phyloP scores from a whole-genome alignment of 1,140 invertebrate species.

The Neuroterus valhalla region DNA sequence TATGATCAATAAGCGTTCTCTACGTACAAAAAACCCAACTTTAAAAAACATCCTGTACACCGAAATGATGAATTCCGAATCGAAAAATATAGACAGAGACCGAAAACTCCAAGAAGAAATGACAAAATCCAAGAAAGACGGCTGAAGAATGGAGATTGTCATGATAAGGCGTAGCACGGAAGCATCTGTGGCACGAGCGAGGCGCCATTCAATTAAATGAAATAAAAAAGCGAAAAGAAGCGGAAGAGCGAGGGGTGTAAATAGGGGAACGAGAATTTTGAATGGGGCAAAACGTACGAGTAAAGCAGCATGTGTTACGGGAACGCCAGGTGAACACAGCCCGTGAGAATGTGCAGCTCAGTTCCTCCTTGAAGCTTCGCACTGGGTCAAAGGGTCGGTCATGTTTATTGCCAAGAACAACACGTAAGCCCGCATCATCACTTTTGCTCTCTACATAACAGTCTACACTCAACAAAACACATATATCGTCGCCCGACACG shows the following conservation, averaged over 20 bases:
- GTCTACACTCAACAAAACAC: background rate
- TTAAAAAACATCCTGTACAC: no score
- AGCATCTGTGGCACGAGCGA: conserved; percentile 29
- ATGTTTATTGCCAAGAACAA: conserved; percentile 19
- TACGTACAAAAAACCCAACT: no score
- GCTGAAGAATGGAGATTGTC: conserved; percentile 3
- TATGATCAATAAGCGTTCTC: no score
- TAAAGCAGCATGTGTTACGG: conserved; percentile 15
- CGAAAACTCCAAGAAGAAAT: no score
- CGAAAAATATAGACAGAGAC: no score
- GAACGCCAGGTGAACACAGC: conserved; percentile 18
- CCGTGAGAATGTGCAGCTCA: conserved; percentile 22
- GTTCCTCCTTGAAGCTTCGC: conserved; percentile 6
- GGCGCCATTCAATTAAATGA: conserved; percentile 29
- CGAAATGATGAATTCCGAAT: no score
- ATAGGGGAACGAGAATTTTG: conserved; percentile 26
- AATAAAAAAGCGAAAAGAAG: conserved; percentile 14
- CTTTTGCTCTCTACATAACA: conserved; percentile 3
- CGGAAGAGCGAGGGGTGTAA: background rate
- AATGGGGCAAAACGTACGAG: conserved; percentile 25
- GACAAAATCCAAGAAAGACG: background rate
- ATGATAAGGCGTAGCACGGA: conserved; percentile 4
- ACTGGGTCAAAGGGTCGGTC: conserved; percentile 29
- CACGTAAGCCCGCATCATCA: conserved; percentile 10
- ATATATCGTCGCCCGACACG: background rate